A percentile compares a stretch with the other conserved stretches of the same genome.
Conservation (phyloP, 2,797 vertebrate genomes). For the Cryptoblepharus egeriae region DNA sequence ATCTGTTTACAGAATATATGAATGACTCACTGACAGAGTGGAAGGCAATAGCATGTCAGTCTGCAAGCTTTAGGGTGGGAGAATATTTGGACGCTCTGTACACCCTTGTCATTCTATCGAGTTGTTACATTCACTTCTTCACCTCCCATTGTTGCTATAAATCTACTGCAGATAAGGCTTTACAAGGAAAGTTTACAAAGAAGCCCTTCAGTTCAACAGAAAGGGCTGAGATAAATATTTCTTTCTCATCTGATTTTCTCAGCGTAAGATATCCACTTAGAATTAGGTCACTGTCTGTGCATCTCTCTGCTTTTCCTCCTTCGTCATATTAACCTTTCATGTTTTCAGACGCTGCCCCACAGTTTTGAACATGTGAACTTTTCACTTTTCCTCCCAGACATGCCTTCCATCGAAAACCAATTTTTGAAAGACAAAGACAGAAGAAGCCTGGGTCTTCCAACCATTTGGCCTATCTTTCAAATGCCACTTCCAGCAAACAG, state of each 20-base stretch:
- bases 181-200: neutral
- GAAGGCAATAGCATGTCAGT: too few species aligned
- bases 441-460: slow-evolving; percentile 6
- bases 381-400: slow-evolving; percentile 10
- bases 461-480: slow-evolving; percentile 12
- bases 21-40: too few species aligned
- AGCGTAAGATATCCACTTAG: slow-evolving; percentile 36
- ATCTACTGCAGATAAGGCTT: neutral
- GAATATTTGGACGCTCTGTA: neutral
- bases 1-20: too few species aligned
- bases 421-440: neutral
- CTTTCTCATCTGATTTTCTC: slow-evolving; percentile 10
- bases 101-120: neutral
- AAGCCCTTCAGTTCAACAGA: neutral
- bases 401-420: neutral
- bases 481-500: slow-evolving; percentile 15
- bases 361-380: slow-evolving; percentile 32
- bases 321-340: neutral
- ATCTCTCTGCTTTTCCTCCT: neutral
- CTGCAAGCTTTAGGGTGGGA: neutral
- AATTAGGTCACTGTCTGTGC: slow-evolving; percentile 19
- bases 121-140: neutral
- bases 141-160: neutral
- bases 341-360: neutral
- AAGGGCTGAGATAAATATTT: neutral